Base-by-base conservation (phyloP, 2,888 invertebrate genomes). In the Lissonota sp. region DNA sequence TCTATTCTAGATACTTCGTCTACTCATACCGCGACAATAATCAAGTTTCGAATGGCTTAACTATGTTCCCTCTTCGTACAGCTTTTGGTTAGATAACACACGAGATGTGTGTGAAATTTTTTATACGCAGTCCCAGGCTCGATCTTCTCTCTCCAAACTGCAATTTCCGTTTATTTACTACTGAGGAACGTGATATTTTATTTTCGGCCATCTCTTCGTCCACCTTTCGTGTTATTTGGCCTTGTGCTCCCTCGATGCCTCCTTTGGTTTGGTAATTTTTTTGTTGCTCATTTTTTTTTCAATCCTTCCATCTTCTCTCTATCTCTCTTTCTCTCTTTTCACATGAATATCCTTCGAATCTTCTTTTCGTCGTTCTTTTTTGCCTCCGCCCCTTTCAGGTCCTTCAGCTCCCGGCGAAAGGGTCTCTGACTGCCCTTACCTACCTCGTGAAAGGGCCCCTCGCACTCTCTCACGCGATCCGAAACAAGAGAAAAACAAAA, bases 221-320 rank as follows among this genome's bases (percentile, higher is more conserved):
- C 53, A 69, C 73, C 77, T 79, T 83, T 80, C 26, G 76, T 75
- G 82, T 78, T n/a, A 78, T 79, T 83, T 84, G 82, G 82, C 84
- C 84, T 83, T 81, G 79, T 55, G 62, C 62, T 46, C 66, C 57
- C 55, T 53, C 44, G 26, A 26, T 39, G 51, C 64, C 55, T 26
- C 39, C 39, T 72, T 67, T 67, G 5, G 40, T 67, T 64, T 69
- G 62, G 63, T 72, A 69, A 73, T 73, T 73, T 75, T 62, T 79
- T 82, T 82, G 67, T 80, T 78, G 67, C 49, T 37, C 69, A 44
- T 60, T 63, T 77, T 72, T 53, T 55, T 74, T 67, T 39, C 57
- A 26, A 60, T 72, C 71, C 53, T 67, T 77, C 46, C 44, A n/a
- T 51, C 64, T 67, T 55, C 12, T 44, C 14, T 39, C 6, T n/a